Evolutionary conservation across 1,140 invertebrate genomes (phyloP), one percentile per base, ranked within the genome.

Genomic region (Chironomus striatipennis): DNA sequence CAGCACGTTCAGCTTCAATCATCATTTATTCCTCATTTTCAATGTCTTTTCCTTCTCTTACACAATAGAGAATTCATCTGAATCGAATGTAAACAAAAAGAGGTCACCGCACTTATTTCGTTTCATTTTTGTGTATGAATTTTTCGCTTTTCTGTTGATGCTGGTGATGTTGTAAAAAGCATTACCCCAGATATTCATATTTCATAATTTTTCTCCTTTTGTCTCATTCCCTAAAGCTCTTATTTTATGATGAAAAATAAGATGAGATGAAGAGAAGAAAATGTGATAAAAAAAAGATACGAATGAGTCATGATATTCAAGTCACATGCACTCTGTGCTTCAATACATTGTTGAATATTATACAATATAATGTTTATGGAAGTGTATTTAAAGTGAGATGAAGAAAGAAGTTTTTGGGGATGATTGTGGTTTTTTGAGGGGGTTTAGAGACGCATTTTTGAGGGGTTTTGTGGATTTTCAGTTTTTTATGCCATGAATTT

Each of bases 181-280:
- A 57, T 57, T 57, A 57, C 47, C 47, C 47, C 12, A 57, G 12
- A 57, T 57, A n/a, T 57, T 57, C 47, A 57, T n/a, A n/a, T 57
- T 57, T 57, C n/a, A 57, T 57, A 12, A 12, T 57, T 57, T n/a
- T 47, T 47, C 15, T 47, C 9, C 15, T 47, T 15, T 12, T 15
- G 12, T 57, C n/a, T 57, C 47, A 57, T n/a, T n/a, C 47, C n/a
- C 47, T n/a, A n/a, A n/a, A 57, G 47, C 47, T 57, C n/a, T 57
- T 15, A n/a, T n/a, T 57, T 57, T 57, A 57, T 57, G 47, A 57
- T n/a, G 47, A 57, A 12, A 57, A 15, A 57, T 5, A 57, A 57
- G 47, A 57, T 57, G 47, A 12, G 47, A 15, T n/a, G 47, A 34
- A 57, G 47, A 57, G 47, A 57, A 57, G 15, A 47, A 47, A 57